A percentile compares a stretch with the other conserved stretches of the same genome.
Conservation (phyloP, 2,113 vertebrate genomes). For the Rhinoderma darwinii region DNA sequence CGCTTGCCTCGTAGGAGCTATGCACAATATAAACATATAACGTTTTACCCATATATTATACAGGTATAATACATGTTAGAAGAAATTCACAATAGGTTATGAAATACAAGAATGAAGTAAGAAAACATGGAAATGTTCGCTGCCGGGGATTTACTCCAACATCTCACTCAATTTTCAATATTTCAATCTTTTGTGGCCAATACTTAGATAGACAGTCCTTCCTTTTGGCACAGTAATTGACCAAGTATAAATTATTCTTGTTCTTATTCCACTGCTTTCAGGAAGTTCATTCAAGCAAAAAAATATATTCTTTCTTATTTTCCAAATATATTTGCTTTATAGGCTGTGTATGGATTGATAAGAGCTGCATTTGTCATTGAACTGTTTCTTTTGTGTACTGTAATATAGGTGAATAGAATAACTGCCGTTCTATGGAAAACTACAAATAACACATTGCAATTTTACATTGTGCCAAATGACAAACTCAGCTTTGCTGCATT, state of each 20-base stretch:
- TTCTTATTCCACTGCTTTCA: not conserved
- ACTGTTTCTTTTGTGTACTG: not conserved
- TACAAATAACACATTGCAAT: too few species aligned
- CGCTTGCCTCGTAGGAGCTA: not conserved
- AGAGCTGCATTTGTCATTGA: not conserved
- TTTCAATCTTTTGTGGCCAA: not conserved
- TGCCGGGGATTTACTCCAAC: not conserved
- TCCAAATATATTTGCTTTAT: not conserved
- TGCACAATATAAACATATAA: too few species aligned
- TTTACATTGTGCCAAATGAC: too few species aligned
- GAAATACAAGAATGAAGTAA: not conserved
- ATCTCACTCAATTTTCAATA: not conserved
- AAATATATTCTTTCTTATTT: not conserved
- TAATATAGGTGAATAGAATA: too few species aligned
- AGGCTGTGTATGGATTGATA: not conserved
- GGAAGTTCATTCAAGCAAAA: not conserved
- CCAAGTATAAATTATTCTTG: not conserved
- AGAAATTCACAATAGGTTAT: slow-evolving; percentile 3
- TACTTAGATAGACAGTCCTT: not conserved
- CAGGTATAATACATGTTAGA: not conserved
- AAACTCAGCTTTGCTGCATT: too few species aligned
- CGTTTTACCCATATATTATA: not conserved
- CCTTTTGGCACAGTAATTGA: not conserved
- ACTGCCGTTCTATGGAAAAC: too few species aligned
- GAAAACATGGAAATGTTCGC: not conserved